Evolutionary conservation across 2,113 vertebrate genomes (phyloP).

Genomic region (Mugil cephalus): DNA sequence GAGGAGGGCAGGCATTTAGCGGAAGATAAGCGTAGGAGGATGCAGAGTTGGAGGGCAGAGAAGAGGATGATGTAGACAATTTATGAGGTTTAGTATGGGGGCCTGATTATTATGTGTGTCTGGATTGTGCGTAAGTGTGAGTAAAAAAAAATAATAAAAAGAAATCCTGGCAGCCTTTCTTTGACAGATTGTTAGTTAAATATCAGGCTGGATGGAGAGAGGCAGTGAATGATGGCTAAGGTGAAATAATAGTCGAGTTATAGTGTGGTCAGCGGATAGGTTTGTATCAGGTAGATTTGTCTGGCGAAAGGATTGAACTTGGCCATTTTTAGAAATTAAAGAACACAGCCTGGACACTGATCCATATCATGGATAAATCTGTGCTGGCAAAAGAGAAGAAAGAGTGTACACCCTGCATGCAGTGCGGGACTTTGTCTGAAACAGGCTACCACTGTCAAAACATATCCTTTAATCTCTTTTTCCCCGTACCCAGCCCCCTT

Average conservation of each 20-base stretch:
- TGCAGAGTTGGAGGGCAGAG: constrained; percentile 40
- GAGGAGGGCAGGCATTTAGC: constrained; percentile 8
- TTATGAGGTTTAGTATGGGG: constrained; percentile 32
- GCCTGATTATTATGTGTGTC: constrained; percentile 11
- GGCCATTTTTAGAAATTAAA: not conserved
- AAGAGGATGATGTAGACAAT: constrained; percentile 42
- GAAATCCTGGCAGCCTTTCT: constrained; percentile 15
- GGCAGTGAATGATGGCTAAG: not conserved
- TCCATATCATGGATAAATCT: not conserved
- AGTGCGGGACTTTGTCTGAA: constrained; percentile 57
- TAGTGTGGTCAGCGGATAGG: not conserved
- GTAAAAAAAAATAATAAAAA: not conserved
- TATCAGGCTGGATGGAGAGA: not conserved
- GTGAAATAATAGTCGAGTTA: not conserved
- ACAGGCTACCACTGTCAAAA: constrained; percentile 70
- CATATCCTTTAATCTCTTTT: constrained; percentile 74
- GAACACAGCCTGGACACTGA: not conserved
- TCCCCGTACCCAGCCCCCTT: constrained; percentile 52
- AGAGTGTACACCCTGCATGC: constrained; percentile 22
- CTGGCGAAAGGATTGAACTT: not conserved
- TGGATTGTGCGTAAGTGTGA: not conserved
- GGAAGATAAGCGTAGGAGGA: constrained; percentile 21
- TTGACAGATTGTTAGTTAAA: constrained; percentile 22
- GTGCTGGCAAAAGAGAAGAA: constrained; percentile 24
- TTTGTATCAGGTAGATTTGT: not conserved